Evolutionary conservation across 2,113 vertebrate species (phyloP), one percentile per base, ranked within the genome.

Genomic region (Hystrix brachyura): DNA sequence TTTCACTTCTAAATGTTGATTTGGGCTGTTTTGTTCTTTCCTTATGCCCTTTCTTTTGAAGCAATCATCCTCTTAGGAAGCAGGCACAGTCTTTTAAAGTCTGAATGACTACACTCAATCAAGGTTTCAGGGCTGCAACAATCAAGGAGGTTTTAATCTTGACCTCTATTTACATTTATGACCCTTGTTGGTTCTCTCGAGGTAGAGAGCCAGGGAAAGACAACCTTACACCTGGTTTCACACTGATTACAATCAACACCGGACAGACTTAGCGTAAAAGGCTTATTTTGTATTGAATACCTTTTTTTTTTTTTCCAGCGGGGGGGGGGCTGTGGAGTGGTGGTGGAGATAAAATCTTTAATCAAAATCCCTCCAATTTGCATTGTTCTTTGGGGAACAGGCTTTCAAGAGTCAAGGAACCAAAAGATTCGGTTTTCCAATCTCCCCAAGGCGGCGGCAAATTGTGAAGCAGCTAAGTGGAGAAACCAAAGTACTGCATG

Each of bases 381-480:
- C 85, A 84, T 72, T 71, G 51, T 88, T 95, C 81, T 94, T 93
- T 90, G 43, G 76, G 71, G 96, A 97, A 53, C 21, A 94, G 94
- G 81, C n/a, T 97, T 97, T 95, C 92, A 78, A 90, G 91, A 34
- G 87, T n/a, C 21, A 59, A 86, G 67, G 95, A 97, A 98, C 92
- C 97, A 95, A 95, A 91, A 76, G 81, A 59, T 94, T 94, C 92
- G 90, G 51, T 88, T 97, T 97, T 88, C 90, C 84, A 65, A 0
- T 74, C 46, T 95, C 89, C 67, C 85, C 0, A 48, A 92, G 83
- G 88, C 43, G 0, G 89, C 64, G 62, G 84, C 96, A 67, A 95
- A 82, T 90, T 83, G 87, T 72, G 91, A 78, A 60, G 91, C 67
- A 53, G 94, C 62, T 60, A 90, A 69, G 0, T 14, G 38, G 48